These are phyloP conservation scores for Reticulitermes speratus DNA, from an alignment of 1,140 invertebrate species.

Conservation along the genomic window DNA sequence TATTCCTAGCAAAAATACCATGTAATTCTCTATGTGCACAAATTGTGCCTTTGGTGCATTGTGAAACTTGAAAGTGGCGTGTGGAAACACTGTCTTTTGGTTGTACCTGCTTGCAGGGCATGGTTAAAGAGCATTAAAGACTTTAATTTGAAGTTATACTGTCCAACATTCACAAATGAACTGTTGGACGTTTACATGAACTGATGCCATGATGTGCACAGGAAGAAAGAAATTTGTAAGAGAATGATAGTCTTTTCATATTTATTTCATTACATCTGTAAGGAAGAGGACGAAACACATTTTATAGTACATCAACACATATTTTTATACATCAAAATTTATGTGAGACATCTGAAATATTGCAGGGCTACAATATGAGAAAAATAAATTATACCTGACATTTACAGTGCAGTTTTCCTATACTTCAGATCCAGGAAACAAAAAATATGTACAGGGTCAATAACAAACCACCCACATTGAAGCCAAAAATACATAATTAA, in stretches of 20 bases:
- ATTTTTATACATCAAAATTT: not conserved
- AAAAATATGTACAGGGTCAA: not conserved
- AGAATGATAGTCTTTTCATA: not conserved
- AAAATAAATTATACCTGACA: not conserved
- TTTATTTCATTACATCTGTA: not conserved
- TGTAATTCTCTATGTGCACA: too few relatives aligned
- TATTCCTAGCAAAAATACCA: too few relatives aligned
- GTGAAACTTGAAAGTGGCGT: too few relatives aligned
- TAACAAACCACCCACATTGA: not conserved
- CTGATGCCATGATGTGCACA: too few relatives aligned
- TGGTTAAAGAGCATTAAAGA: too few relatives aligned
- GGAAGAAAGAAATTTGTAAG: not conserved
- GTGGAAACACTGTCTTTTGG: too few relatives aligned
- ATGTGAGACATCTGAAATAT: not conserved
- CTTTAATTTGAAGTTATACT: too few relatives aligned
- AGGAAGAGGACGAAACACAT: not conserved
- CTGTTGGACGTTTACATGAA: too few relatives aligned
- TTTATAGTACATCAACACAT: not conserved
- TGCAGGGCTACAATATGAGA: not conserved
- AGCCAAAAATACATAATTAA: not conserved
- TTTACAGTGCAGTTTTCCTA: not conserved
- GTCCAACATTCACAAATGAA: too few relatives aligned
- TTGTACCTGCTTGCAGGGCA: too few relatives aligned
- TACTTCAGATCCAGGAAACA: conserved; percentile 8
- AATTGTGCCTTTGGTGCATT: too few relatives aligned